Percentiles rank a stretch among this genome's conserved stretches.
Evolutionary conservation across 2,888 invertebrate genomes (phyloP).

Genomic region (Drosophila nr. perissopoda): DNA sequence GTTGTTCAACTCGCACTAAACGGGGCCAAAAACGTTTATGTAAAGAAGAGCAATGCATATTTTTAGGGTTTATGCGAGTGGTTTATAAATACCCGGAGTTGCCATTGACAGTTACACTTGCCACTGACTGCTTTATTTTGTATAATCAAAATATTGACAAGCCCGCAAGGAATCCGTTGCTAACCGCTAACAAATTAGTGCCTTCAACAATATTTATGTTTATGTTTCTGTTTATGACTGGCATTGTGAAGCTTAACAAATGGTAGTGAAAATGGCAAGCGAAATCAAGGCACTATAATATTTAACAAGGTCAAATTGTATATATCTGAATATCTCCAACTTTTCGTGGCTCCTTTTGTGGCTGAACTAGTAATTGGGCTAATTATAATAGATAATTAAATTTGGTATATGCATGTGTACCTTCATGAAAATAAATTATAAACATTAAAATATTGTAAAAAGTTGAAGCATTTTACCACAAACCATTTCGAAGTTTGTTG

Average conservation of each 20-base stretch:
- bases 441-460: not conserved
- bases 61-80: slow-evolving; percentile 39
- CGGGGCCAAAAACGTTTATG: slow-evolving; percentile 59
- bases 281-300: not conserved
- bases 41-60: slow-evolving; percentile 49
- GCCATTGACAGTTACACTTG: slow-evolving; percentile 53
- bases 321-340: not conserved
- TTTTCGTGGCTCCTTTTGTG: not conserved
- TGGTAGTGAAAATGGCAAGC: not conserved
- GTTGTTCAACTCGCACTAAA: slow-evolving; percentile 72
- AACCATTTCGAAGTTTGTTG: not conserved
- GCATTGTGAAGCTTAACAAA: slow-evolving; percentile 5
- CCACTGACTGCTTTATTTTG: slow-evolving; percentile 50
- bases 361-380: not conserved
- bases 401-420: not conserved
- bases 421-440: not conserved
- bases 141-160: slow-evolving; percentile 51
- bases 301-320: slow-evolving; percentile 41
- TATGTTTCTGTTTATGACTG: slow-evolving; percentile 14
- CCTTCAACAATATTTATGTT: slow-evolving; percentile 28
- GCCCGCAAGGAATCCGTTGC: slow-evolving; percentile 17
- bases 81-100: slow-evolving; percentile 45
- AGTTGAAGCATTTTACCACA: not conserved
- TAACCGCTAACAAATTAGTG: slow-evolving; percentile 42
- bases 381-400: not conserved